Evolutionary conservation across 2,113 vertebrate genomes (phyloP).

Genomic region (Scartelaos histophorus): DNA sequence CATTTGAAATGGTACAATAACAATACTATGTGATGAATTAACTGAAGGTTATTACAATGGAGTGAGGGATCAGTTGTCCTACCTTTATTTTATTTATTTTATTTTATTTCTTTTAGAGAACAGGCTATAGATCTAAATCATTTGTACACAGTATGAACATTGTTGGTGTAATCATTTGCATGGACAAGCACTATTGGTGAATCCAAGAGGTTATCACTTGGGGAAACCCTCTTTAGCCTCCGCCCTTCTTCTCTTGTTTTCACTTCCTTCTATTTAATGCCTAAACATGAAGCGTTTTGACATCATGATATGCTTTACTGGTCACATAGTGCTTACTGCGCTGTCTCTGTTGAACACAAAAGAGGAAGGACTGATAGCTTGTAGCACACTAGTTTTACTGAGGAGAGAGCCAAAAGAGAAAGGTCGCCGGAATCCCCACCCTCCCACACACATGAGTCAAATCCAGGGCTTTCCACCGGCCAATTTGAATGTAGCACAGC

Average conservation of each 20-base stretch:
- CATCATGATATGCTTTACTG: constrained; percentile 1
- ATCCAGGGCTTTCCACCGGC: constrained; percentile 77
- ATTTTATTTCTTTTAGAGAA: neutral
- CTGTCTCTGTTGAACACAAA: constrained; percentile 43
- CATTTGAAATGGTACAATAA: neutral
- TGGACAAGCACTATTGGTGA: constrained; percentile 24
- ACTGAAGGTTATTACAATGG: neutral
- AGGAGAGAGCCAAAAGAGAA: constrained; percentile 51
- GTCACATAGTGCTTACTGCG: neutral
- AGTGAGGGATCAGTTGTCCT: neutral
- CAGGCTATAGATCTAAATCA: neutral
- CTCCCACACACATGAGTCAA: constrained; percentile 74
- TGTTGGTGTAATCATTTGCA: neutral
- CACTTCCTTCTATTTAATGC: constrained; percentile 55
- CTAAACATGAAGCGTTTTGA: constrained; percentile 35
- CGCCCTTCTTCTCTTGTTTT: constrained; percentile 37
- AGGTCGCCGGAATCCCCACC: constrained; percentile 77
- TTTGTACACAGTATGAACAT: neutral
- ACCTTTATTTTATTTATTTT: neutral
- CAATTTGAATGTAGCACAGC: constrained; percentile 59
- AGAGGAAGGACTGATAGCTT: constrained; percentile 52
- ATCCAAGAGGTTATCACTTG: constrained; percentile 38
- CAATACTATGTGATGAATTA: neutral
- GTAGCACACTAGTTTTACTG: constrained; percentile 31
- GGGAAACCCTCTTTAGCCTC: constrained; percentile 56